Percentiles rank a stretch among this genome's conserved stretches.
These are phyloP conservation scores for Rhabdomys dilectus DNA, from an alignment of 2,113 vertebrate genomes.

Conservation along the genomic window DNA sequence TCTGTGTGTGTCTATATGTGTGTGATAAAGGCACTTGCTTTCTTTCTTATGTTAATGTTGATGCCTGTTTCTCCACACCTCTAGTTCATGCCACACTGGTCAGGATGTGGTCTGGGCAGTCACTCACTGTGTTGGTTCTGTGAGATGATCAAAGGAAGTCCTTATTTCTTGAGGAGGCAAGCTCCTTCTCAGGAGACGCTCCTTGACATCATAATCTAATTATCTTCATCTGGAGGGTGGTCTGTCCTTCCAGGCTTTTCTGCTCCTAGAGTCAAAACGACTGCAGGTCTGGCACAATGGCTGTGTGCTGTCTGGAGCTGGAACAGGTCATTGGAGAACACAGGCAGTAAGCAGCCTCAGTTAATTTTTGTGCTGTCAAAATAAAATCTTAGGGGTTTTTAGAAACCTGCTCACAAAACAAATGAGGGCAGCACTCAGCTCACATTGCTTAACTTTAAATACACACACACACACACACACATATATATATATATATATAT, in stretches of 20 bases:
- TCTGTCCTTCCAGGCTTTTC: background rate
- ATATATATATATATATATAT: too few relatives aligned
- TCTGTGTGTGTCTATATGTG: background rate
- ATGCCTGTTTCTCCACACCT: background rate
- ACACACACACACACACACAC: too few relatives aligned
- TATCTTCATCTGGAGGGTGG: background rate
- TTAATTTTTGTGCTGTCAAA: background rate
- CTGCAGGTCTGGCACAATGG: background rate
- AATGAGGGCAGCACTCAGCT: background rate
- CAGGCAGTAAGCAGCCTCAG: background rate
- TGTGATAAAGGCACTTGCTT: background rate
- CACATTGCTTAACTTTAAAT: background rate
- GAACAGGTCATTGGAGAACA: background rate
- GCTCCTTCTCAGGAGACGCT: background rate
- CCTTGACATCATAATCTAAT: background rate
- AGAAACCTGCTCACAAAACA: background rate
- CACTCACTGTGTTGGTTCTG: background rate
- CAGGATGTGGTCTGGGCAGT: background rate
- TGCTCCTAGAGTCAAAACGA: background rate
- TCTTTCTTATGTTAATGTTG: background rate
- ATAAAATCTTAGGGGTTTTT: background rate
- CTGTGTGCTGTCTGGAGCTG: background rate
- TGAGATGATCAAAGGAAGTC: background rate
- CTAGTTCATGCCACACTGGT: background rate
- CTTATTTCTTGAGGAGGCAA: background rate